Percentiles rank a stretch among this genome's conserved stretches.
Conservation (phyloP, 2,797 vertebrate genomes). For the Syngnathus rostellatus region DNA sequence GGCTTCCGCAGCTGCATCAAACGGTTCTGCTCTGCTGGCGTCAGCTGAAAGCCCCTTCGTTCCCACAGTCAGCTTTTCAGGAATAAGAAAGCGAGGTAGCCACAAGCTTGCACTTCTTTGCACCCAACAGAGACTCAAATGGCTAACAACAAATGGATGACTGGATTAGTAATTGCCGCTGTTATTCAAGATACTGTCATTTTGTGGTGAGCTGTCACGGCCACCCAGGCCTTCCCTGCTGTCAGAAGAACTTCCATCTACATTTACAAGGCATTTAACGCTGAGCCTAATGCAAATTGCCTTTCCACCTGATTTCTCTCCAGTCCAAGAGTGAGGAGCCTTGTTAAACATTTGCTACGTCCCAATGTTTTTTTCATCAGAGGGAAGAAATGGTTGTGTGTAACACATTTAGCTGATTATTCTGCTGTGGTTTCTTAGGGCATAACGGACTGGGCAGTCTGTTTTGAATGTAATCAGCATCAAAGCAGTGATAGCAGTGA, state of each 20-base stretch:
- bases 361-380: constrained; percentile 37
- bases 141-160: not conserved
- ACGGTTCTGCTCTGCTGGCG: constrained; percentile 31
- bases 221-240: not conserved
- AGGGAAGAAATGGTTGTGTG: constrained; percentile 3
- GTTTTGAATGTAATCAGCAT: constrained; percentile 39
- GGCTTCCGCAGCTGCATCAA: constrained; percentile 44
- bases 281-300: constrained; percentile 15
- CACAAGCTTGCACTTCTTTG: constrained; percentile 11
- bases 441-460: constrained; percentile 13
- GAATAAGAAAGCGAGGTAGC: constrained; percentile 16
- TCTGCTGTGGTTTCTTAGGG: constrained; percentile 11
- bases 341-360: constrained; percentile 45
- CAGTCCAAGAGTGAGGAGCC: constrained; percentile 3
- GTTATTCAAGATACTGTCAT: not conserved
- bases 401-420: constrained; percentile 32
- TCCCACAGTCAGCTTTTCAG: constrained; percentile 45
- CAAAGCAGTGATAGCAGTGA: constrained; percentile 11
- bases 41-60: constrained; percentile 41
- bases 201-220: not conserved
- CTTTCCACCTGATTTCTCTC: constrained; percentile 31
- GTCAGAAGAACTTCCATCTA: not conserved
- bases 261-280: constrained; percentile 1
- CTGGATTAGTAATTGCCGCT: not conserved
- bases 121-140: not conserved